Evolutionary conservation across 2,888 invertebrate genomes (phyloP).

Genomic region (Apotomis betuletana): DNA sequence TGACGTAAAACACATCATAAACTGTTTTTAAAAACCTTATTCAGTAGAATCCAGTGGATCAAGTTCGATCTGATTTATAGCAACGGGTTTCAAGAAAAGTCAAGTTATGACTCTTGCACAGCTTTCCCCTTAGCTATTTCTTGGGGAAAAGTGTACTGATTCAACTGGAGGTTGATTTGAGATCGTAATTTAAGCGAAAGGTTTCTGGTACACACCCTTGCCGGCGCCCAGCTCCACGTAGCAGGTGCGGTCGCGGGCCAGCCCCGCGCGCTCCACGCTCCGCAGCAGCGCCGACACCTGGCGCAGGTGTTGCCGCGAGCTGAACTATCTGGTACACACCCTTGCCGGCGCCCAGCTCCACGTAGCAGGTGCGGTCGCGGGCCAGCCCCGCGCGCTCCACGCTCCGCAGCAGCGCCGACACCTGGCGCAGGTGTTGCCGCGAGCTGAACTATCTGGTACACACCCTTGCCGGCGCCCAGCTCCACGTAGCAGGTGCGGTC

Average conservation of each 20-base stretch:
- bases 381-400: conserved; percentile 85
- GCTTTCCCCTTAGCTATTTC: no score
- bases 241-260: conserved; percentile 86
- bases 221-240: conserved; percentile 95
- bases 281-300: conserved; percentile 91
- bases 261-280: conserved; percentile 84
- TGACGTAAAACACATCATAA: no score
- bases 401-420: conserved; percentile 89
- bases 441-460: not conserved
- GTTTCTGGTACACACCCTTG: conserved; percentile 83
- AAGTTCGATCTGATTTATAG: no score
- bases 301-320: conserved; percentile 85
- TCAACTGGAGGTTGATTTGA: no score
- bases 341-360: conserved; percentile 96
- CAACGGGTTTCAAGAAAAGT: no score
- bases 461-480: conserved; percentile 95
- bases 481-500: conserved; percentile 90
- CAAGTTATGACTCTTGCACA: no score
- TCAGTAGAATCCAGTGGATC: no score
- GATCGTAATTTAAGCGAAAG: no score
- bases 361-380: conserved; percentile 86
- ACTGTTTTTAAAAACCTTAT: conserved; percentile 48
- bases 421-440: conserved; percentile 89
- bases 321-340: conserved; percentile 71
- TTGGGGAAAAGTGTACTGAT: no score